Base-by-base conservation (phyloP, 2,797 vertebrate species). In the Ciconia nigra region DNA sequence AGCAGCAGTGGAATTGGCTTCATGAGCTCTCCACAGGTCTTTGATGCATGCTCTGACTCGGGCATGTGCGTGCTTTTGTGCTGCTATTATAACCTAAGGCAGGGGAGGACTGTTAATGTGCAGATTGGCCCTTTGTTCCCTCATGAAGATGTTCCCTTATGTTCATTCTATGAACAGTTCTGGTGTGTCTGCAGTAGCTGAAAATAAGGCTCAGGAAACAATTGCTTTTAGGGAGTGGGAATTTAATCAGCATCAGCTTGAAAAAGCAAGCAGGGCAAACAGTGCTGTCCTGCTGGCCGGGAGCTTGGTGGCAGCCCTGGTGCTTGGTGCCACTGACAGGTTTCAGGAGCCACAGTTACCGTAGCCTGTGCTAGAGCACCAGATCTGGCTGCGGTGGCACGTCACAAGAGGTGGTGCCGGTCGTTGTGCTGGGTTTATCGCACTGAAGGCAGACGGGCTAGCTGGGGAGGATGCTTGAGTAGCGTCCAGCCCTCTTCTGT, bases 361-460 rank as follows among this genome's bases (percentile, higher is more conserved):
- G 42, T 25, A 35, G 74, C 59, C 12, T 47, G 62, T 11, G 46
- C 47, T 8, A 31, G n/a, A 54, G 44, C 29, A 35, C 35, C 4
- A 2, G 44, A 1, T 55, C 44, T 18, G 15, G 47, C 63, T 3
- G 0, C 2, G 1, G 22, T 39, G 37, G 16, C 52, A 33, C 1
- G 0, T 62, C 51, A 7, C 28, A 5, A 11, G 51, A n/a, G 41
- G 20, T 13, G 41, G 31, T 61, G 33, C n/a, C n/a, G 13, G 46
- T 35, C 5, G 15, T 13, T 25, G 31, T 5, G 3, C 44, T 73
- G 77, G 14, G 29, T 77, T 78, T 42, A 10, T 37, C 1, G 0
- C 39, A 4, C 54, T n/a, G 20, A 26, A 42, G 15, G 33, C 49
- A 52, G 44, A 8, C 1, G 0, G 57, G 11, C 19, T 79, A 51